A percentile compares a stretch with the other conserved stretches of the same genome.
Conservation (phyloP, 2,113 vertebrate species). For the Crotalus tigris region DNA sequence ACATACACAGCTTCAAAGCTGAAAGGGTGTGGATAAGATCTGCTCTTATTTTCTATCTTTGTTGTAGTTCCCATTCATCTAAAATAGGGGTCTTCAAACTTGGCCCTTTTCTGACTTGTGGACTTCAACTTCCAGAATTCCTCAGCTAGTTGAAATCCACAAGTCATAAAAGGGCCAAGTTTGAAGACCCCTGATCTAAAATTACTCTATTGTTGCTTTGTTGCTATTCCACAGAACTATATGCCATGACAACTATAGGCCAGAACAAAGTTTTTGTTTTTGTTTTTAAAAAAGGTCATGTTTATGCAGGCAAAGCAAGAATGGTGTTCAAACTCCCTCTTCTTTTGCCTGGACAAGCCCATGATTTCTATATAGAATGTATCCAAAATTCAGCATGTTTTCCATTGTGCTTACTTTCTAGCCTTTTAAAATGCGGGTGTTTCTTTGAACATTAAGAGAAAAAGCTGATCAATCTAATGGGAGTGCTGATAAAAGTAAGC, state of each 20-base stretch:
- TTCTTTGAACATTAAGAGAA: background rate
- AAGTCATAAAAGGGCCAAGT: too few species aligned
- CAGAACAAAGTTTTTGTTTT: background rate
- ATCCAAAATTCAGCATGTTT: background rate
- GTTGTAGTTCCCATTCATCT: background rate
- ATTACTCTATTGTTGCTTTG: background rate
- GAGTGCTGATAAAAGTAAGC: background rate
- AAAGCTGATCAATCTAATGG: background rate
- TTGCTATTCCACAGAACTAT: background rate
- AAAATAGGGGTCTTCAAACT: background rate
- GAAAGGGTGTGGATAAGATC: background rate
- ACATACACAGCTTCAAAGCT: background rate
- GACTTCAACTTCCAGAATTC: too few species aligned
- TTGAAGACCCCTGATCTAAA: background rate
- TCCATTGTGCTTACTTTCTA: background rate
- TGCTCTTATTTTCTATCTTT: background rate
- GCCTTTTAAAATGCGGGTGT: background rate
- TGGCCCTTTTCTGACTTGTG: too few species aligned
- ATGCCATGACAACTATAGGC: background rate
- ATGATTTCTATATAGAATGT: background rate
- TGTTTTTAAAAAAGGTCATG: background rate
- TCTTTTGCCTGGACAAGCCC: background rate
- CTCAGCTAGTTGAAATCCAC: too few species aligned
- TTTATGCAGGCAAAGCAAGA: background rate
- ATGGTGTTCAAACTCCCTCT: background rate